These are phyloP conservation scores for Polyommatus icarus DNA, from an alignment of 2,888 invertebrate species.

Conservation along the genomic window DNA sequence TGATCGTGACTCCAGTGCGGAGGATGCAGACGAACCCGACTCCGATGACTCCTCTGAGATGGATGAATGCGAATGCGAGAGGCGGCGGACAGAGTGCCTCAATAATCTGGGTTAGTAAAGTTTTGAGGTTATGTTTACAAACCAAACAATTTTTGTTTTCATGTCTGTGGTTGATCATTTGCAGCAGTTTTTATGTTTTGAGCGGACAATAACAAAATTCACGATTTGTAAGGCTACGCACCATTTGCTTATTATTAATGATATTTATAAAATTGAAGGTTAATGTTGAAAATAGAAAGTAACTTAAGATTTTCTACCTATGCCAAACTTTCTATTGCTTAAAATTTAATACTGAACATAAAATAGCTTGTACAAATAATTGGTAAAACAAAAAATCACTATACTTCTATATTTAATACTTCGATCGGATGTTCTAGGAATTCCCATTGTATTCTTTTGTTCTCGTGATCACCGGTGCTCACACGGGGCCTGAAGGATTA, in stretches of 20 bases:
- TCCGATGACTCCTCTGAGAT: conserved; percentile 93
- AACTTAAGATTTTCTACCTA: background rate
- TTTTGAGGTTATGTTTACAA: conserved; percentile 78
- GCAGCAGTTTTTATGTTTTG: background rate
- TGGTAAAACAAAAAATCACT: background rate
- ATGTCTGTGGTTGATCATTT: conserved; percentile 37
- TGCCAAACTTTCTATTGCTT: background rate
- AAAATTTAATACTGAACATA: background rate
- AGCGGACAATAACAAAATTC: no score
- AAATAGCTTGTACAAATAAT: background rate
- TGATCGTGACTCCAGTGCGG: conserved; percentile 86
- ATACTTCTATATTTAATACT: no score
- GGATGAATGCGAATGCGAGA: conserved; percentile 95
- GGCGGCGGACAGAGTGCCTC: conserved; percentile 89
- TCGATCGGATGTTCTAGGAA: no score
- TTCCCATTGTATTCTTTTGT: no score
- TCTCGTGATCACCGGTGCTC: no score
- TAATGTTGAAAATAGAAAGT: background rate
- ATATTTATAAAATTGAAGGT: background rate
- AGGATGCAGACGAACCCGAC: conserved; percentile 89
- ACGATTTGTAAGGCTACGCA: background rate
- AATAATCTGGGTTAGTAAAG: conserved; percentile 84
- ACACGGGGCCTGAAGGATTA: no score
- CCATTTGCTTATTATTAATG: background rate
- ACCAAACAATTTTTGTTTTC: conserved; percentile 43